Evolutionary conservation across 2,113 vertebrate genomes (phyloP).

Genomic region (Paradoxurus hermaphroditus): DNA sequence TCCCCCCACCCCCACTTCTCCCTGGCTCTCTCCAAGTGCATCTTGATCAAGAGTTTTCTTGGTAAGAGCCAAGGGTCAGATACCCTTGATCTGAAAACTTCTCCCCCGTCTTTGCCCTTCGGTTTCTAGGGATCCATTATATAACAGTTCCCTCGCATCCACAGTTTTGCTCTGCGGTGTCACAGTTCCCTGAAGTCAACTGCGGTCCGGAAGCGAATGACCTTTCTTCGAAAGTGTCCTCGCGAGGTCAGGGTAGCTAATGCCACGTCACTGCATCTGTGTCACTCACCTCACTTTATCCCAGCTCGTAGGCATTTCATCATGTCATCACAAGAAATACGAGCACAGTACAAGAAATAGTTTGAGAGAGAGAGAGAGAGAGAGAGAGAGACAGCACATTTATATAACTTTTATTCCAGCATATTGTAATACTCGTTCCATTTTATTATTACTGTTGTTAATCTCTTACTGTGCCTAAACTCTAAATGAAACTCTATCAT

Average conservation of each 20-base stretch:
- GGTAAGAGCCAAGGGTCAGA: background rate
- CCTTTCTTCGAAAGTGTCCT: background rate
- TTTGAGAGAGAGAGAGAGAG: background rate
- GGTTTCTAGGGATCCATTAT: background rate
- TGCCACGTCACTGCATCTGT: background rate
- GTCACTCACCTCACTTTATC: background rate
- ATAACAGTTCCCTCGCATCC: too few species aligned
- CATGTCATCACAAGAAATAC: background rate
- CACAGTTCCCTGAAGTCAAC: background rate
- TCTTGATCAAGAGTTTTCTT: background rate
- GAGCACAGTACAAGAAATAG: background rate
- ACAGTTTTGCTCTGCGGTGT: accelerated
- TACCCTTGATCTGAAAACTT: background rate
- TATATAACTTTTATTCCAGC: background rate
- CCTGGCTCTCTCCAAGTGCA: background rate
- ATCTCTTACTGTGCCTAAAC: background rate
- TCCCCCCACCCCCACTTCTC: accelerated
- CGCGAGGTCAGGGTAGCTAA: background rate
- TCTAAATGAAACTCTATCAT: background rate
- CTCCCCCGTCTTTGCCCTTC: background rate
- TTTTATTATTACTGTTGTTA: background rate
- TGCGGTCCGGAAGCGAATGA: background rate
- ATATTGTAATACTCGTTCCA: background rate
- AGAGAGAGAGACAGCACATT: background rate
- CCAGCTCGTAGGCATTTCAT: background rate